phyloP scores from a whole-genome alignment of 2,888 invertebrate species.

The Tipula vernalis region DNA sequence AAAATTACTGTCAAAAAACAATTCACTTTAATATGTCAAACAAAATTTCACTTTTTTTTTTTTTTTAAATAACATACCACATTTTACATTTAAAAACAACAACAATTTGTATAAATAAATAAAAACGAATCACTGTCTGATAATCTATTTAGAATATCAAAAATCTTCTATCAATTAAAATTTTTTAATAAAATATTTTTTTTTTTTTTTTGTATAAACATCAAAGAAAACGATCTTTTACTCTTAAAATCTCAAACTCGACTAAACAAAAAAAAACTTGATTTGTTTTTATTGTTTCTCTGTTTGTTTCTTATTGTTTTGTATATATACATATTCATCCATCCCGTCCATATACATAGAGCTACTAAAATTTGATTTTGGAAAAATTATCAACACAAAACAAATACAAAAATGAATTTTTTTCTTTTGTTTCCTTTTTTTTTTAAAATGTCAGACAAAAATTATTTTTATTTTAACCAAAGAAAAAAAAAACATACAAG shows the following conservation, averaged over 20 bases:
- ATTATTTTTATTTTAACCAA: neutral
- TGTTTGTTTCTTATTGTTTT: neutral
- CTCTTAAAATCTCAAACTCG: neutral
- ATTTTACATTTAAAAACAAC: neutral
- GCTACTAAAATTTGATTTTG: neutral
- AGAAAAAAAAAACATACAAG: neutral
- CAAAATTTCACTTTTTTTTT: neutral
- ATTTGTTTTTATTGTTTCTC: neutral
- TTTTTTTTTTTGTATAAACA: neutral
- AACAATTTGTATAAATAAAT: neutral
- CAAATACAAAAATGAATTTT: neutral
- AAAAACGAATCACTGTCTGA: neutral
- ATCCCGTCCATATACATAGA: neutral
- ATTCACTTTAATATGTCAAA: neutral
- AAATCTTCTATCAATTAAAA: neutral
- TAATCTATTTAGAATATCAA: neutral
- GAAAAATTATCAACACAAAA: neutral
- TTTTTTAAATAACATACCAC: neutral
- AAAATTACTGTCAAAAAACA: neutral
- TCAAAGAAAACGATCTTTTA: neutral
- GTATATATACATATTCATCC: neutral
- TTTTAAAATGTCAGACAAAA: neutral
- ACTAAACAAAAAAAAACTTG: conserved; percentile 7
- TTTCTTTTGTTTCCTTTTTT: neutral
- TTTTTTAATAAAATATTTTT: neutral